Conservation (phyloP, 2,888 invertebrate species). For the Rhagium mordax region DNA sequence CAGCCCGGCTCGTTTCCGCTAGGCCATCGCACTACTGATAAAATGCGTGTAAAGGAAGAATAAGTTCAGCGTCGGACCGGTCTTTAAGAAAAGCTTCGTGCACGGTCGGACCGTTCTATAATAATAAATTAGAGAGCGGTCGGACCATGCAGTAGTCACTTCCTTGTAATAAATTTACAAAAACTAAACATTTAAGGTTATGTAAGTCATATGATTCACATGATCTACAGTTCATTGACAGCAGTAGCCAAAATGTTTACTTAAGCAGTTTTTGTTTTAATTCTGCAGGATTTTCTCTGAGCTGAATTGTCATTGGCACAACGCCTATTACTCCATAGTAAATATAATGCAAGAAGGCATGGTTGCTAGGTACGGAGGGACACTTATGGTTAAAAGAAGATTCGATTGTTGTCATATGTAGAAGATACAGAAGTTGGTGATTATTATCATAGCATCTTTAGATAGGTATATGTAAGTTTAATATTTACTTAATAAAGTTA, state of each 20-base stretch:
- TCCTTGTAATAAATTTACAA: no score
- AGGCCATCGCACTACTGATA: no score
- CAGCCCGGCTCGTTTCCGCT: no score
- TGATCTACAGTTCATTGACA: not conserved
- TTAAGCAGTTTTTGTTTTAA: slow-evolving; percentile 41
- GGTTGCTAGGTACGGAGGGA: slow-evolving; percentile 75
- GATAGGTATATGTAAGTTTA: not conserved
- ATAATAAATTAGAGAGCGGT: no score
- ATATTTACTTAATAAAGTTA: not conserved
- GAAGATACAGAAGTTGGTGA: slow-evolving; percentile 1
- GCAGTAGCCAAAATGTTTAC: not conserved
- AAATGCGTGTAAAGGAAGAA: no score
- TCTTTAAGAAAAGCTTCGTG: no score
- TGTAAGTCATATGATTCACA: no score
- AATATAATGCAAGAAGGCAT: slow-evolving; percentile 80
- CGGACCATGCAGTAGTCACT: no score
- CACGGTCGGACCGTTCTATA: no score
- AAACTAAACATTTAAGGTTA: no score
- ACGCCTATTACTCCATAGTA: slow-evolving; percentile 76
- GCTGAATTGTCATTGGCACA: slow-evolving; percentile 76
- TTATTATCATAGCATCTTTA: slow-evolving; percentile 7
- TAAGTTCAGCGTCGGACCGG: no score
- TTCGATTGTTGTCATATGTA: slow-evolving; percentile 60
- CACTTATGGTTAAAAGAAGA: slow-evolving; percentile 62
- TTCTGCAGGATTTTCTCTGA: slow-evolving; percentile 73